These are phyloP conservation scores for Callocephalon fimbriatum DNA, from an alignment of 2,113 vertebrate genomes.

Conservation along the genomic window DNA sequence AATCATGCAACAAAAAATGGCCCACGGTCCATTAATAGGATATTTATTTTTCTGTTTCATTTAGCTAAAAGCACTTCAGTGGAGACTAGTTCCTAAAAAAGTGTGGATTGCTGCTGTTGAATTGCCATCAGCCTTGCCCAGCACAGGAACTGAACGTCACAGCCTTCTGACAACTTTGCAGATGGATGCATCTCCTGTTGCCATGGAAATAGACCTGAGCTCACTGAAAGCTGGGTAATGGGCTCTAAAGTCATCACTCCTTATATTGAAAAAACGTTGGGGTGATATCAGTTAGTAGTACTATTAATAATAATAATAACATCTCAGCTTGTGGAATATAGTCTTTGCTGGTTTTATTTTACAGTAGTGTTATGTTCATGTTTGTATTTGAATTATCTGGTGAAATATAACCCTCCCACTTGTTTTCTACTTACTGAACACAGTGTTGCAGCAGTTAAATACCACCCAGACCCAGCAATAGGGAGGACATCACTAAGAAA, in stretches of 20 bases:
- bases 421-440: neutral
- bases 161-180: neutral
- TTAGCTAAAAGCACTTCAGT: neutral
- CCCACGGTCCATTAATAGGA: neutral
- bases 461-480: neutral
- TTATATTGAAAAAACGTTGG: neutral
- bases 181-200: neutral
- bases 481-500: neutral
- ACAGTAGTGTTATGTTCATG: neutral
- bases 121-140: neutral
- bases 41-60: neutral
- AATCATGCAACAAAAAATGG: neutral
- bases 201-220: constrained; percentile 10
- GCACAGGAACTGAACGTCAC: neutral
- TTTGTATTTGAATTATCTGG: neutral
- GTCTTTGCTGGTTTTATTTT: neutral
- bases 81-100: neutral
- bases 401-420: neutral
- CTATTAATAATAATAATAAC: neutral
- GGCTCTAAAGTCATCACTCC: neutral
- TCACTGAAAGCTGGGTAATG: neutral
- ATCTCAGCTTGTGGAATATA: neutral
- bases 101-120: neutral
- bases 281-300: neutral
- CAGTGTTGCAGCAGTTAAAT: neutral